A percentile compares a stretch with the other conserved stretches of the same genome.
These are phyloP conservation scores for Ctenochaetus hawaiiensis DNA, from an alignment of 2,797 vertebrate species.

Conservation along the genomic window DNA sequence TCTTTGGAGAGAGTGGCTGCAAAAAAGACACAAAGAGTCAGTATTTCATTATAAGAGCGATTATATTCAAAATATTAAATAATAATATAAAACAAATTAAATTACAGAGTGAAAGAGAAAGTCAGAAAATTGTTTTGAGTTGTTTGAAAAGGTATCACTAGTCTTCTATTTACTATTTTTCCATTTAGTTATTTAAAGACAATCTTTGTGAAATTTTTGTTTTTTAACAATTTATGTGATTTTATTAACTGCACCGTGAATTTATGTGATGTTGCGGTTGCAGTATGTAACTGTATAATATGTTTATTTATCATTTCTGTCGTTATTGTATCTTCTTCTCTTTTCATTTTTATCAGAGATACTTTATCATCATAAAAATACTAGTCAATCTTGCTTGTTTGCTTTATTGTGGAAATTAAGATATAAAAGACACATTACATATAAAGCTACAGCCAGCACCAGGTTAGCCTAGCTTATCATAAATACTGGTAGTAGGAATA, in stretches of 20 bases:
- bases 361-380: background rate
- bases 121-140: background rate
- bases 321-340: background rate
- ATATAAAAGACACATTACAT: background rate
- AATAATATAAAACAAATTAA: constrained; percentile 22
- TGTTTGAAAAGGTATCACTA: background rate
- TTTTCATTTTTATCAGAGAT: background rate
- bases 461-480: background rate
- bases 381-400: background rate
- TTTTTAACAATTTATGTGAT: background rate
- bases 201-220: background rate
- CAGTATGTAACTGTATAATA: background rate
- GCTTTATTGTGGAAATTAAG: background rate
- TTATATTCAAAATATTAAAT: constrained; percentile 13
- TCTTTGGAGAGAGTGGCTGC: constrained; percentile 69
- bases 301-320: no score
- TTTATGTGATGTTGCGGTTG: background rate
- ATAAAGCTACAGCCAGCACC: background rate
- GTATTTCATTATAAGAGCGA: constrained; percentile 37
- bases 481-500: background rate
- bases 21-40: constrained; percentile 50
- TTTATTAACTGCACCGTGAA: background rate
- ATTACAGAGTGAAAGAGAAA: constrained; percentile 8
- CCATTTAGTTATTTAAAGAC: background rate
- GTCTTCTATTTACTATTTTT: no score